Percentiles rank a stretch among this genome's conserved stretches.
phyloP scores from a whole-genome alignment of 2,113 vertebrate species.

The Elanus axillaris region DNA sequence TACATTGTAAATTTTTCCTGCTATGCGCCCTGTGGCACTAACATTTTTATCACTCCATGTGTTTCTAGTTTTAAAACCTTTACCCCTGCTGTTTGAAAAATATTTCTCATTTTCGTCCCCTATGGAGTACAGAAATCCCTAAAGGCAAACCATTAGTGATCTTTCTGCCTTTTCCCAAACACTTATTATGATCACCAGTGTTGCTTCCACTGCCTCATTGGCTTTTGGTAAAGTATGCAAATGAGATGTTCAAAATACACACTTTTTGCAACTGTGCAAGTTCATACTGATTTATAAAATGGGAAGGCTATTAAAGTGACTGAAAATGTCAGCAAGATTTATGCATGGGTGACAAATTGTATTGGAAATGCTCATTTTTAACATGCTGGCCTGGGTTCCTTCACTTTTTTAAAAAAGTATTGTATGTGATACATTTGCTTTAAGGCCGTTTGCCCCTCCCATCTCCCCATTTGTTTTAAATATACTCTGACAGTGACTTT shows the following conservation, averaged over 20 bases:
- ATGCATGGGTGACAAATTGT: slow-evolving; percentile 99
- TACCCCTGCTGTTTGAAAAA: slow-evolving; percentile 99
- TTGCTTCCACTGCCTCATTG: slow-evolving; percentile 99
- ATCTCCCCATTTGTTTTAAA: slow-evolving; percentile 62
- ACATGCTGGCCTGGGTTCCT: slow-evolving; percentile 65
- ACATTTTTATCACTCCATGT: slow-evolving; percentile 99
- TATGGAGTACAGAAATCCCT: slow-evolving; percentile 99
- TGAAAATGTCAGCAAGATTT: slow-evolving; percentile 99
- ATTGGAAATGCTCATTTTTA: slow-evolving; percentile 87
- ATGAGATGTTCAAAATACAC: slow-evolving; percentile 99
- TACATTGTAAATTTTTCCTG: slow-evolving; percentile 90
- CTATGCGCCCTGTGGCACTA: slow-evolving; percentile 98
- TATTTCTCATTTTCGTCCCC: slow-evolving; percentile 99
- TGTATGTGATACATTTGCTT: slow-evolving; percentile 68
- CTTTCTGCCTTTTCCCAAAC: slow-evolving; percentile 98
- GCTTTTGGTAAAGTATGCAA: slow-evolving; percentile 99
- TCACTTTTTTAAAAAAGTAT: slow-evolving; percentile 56
- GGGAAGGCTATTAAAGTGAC: slow-evolving; percentile 96
- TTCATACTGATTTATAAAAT: slow-evolving; percentile 99
- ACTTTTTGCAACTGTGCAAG: slow-evolving; percentile 98
- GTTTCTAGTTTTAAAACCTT: slow-evolving; percentile 99
- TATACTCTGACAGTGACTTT: slow-evolving; percentile 70
- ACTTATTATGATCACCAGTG: slow-evolving; percentile 99
- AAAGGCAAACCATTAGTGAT: slow-evolving; percentile 99
- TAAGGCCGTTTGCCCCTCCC: slow-evolving; percentile 59